These are phyloP conservation scores for Heliconius aoede DNA, from an alignment of 2,888 invertebrate genomes.

Conservation along the genomic window DNA sequence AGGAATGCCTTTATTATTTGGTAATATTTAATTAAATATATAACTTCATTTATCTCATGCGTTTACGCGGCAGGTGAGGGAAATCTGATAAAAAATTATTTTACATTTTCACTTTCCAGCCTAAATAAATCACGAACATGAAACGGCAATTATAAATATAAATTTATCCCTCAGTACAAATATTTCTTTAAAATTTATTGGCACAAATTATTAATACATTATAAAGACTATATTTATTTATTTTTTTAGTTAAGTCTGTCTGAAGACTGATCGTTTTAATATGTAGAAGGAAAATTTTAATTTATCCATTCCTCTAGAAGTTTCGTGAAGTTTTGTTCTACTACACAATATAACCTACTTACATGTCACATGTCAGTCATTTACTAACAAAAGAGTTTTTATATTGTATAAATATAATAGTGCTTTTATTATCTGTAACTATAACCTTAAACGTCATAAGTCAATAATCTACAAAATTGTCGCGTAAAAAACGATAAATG, in stretches of 20 bases:
- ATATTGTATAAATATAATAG: too few species aligned
- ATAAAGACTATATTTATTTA: too few species aligned
- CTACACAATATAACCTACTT: neutral
- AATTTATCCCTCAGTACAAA: neutral
- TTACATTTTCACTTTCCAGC: neutral
- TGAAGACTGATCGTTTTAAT: neutral
- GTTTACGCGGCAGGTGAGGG: neutral
- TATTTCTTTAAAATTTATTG: too few species aligned
- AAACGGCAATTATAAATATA: neutral
- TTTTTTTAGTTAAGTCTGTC: too few species aligned
- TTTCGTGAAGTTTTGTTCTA: neutral
- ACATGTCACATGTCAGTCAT: neutral
- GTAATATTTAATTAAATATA: neutral
- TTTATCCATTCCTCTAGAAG: neutral
- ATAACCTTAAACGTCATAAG: conserved; percentile 2
- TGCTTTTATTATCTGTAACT: conserved; percentile 1
- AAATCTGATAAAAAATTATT: neutral
- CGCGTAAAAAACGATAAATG: conserved; percentile 6
- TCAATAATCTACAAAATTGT: conserved; percentile 1
- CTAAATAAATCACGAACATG: neutral
- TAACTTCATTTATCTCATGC: neutral
- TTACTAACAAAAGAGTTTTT: neutral
- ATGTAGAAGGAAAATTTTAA: neutral
- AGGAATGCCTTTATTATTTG: neutral
- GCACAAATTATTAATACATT: neutral